These are phyloP conservation scores for Meriones unguiculatus DNA, from an alignment of 2,113 vertebrate species.

Conservation along the genomic window DNA sequence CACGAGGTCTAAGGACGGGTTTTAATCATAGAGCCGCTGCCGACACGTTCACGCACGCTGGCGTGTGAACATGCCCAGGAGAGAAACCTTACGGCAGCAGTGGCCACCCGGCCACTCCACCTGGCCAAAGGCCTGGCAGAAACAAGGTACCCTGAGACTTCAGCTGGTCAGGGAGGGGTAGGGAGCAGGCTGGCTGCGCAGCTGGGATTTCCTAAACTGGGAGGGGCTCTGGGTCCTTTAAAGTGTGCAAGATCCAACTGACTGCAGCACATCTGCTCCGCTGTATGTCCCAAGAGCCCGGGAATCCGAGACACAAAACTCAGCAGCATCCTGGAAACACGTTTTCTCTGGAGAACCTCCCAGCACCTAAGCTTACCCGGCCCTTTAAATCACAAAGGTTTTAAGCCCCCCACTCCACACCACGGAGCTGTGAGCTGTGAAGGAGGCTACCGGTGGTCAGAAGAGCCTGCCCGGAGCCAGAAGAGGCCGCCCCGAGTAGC, in stretches of 20 bases:
- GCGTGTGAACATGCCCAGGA: neutral
- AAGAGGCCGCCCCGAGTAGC: neutral
- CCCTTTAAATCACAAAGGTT: slow-evolving; percentile 26
- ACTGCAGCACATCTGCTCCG: neutral
- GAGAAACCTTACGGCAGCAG: slow-evolving; percentile 40
- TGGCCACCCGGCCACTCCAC: neutral
- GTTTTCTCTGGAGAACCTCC: neutral
- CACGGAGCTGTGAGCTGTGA: neutral
- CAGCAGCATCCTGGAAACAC: slow-evolving; percentile 1
- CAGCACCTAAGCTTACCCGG: neutral
- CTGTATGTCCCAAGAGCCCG: neutral
- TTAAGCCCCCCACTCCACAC: neutral
- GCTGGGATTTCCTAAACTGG: neutral
- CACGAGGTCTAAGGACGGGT: neutral
- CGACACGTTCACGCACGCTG: neutral
- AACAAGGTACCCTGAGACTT: neutral
- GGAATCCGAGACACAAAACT: neutral
- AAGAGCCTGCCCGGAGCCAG: neutral
- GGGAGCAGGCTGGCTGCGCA: neutral
- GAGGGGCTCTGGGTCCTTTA: neutral
- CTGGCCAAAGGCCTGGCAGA: neutral
- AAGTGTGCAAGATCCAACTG: neutral
- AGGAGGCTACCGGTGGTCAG: neutral
- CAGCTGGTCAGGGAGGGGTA: neutral
- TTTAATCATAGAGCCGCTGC: neutral